Evolutionary conservation across 2,113 vertebrate genomes (phyloP).

Genomic region (Daboia siamensis): DNA sequence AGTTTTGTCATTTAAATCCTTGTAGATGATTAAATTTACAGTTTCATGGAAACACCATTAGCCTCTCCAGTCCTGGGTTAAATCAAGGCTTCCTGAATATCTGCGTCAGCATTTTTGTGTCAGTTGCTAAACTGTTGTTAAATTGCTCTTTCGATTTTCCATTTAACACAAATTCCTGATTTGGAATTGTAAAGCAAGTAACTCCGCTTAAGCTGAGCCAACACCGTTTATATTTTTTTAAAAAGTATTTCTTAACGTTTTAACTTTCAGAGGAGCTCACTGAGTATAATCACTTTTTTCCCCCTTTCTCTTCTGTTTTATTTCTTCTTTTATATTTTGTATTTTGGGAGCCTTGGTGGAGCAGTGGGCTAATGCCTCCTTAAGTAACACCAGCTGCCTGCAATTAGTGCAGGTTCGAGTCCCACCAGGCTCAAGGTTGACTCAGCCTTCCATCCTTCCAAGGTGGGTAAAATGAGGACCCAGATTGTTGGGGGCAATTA

Average conservation of each 20-base stretch:
- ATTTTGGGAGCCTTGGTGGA: too few species aligned
- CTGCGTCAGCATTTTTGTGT: not conserved
- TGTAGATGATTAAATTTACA: too few species aligned
- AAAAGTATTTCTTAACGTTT: not conserved
- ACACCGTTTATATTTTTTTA: not conserved
- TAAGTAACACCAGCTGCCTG: too few species aligned
- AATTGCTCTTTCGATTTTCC: not conserved
- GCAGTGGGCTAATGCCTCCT: too few species aligned
- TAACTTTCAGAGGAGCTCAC: not conserved
- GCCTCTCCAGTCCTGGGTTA: too few species aligned
- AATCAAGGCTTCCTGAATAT: not conserved
- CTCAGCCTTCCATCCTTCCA: too few species aligned
- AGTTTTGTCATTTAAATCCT: too few species aligned
- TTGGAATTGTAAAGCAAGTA: not conserved
- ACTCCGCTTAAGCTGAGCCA: not conserved
- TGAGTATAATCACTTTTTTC: not conserved
- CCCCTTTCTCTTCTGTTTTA: not conserved
- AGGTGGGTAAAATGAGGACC: too few species aligned
- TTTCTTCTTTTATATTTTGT: not conserved
- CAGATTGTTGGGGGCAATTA: too few species aligned
- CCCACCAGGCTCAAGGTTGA: too few species aligned
- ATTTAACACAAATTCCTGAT: not conserved
- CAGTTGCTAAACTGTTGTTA: not conserved
- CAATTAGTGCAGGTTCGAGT: too few species aligned
- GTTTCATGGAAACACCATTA: too few species aligned